Evolutionary conservation across 2,888 invertebrate species (phyloP), one percentile per base, ranked within the genome.

Genomic region (Vannuccia rotundouncinata): DNA sequence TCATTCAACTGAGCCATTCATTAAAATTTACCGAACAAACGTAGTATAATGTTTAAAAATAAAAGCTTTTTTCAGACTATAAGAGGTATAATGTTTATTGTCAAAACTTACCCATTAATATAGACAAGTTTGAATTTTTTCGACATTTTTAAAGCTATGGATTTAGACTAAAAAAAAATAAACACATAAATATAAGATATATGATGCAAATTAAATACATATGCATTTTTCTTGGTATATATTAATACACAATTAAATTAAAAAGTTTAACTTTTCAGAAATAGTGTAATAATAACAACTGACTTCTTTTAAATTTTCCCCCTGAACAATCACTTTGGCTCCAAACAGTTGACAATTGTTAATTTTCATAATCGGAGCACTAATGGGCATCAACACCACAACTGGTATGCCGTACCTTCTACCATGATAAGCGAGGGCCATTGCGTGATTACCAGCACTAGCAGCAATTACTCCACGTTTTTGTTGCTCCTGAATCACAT

Each of bases 341-440:
- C 93, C 93, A 86, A 91, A 93, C 78, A 92, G 92, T 79, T 92
- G 91, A 86, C 96, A 96, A 82, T 93, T 92, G 85, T 94, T 92
- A 77, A 96, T 92, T 89, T 96, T 97, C 95, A 96, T 96, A 81
- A 97, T 93, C 0, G 96, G 95, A 0, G 96, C 96, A 0, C 94
- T 92, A 59, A 92, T 91, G 0, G 96, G 96, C 96, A 97, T 96
- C 17, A 97, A 93, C 1, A 97, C 94, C 0, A 93, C 93, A 29
- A 88, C 85, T 0, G 86, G 85, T 22, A 88, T 85, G 13, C 84
- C 89, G 5, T 94, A 89, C 81, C 91, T 90, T 83, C 91, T 89
- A 0, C 93, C 94, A 86, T 94, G 94, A 86, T 92, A 94, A 83
- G 92, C 92, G 74, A 94, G 89, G 0, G 92, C 92, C 84, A 94